A percentile compares a stretch with the other conserved stretches of the same genome.
Evolutionary conservation across 2,797 vertebrate genomes (phyloP).

Genomic region (Sternotherus odoratus): DNA sequence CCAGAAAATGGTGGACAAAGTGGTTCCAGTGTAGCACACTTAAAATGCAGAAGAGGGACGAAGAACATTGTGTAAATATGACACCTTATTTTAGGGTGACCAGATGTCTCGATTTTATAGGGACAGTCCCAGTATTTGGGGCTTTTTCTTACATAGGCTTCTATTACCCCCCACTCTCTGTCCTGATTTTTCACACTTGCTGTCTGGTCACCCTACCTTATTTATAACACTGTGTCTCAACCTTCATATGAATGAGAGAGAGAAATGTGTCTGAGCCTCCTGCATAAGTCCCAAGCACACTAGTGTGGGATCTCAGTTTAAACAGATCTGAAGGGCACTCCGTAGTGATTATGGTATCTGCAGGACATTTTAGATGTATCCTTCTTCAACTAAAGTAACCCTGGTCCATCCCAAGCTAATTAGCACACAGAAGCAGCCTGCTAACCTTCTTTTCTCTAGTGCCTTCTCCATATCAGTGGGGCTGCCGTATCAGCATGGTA

Average conservation of each 20-base stretch:
- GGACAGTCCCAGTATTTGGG: no score
- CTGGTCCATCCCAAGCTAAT: rapidly evolving
- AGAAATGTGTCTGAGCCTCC: neutral
- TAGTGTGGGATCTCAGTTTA: neutral
- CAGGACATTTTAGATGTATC: neutral
- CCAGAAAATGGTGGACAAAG: neutral
- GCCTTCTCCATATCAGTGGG: neutral
- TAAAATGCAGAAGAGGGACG: neutral
- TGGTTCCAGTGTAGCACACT: neutral
- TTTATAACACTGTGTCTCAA: neutral
- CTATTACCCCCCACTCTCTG: no score
- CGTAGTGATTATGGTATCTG: neutral
- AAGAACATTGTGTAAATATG: neutral
- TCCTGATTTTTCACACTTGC: no score
- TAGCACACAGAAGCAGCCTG: neutral
- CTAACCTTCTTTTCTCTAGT: neutral
- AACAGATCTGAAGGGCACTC: neutral
- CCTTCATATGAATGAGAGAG: neutral
- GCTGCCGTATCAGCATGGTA: rapidly evolving
- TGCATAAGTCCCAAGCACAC: neutral
- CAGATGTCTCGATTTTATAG: no score
- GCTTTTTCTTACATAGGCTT: no score
- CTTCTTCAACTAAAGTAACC: neutral
- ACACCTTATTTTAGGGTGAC: neutral
- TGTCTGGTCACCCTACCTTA: no score